phyloP scores from a whole-genome alignment of 2,797 vertebrate species.

The Girardinus metallicus region DNA sequence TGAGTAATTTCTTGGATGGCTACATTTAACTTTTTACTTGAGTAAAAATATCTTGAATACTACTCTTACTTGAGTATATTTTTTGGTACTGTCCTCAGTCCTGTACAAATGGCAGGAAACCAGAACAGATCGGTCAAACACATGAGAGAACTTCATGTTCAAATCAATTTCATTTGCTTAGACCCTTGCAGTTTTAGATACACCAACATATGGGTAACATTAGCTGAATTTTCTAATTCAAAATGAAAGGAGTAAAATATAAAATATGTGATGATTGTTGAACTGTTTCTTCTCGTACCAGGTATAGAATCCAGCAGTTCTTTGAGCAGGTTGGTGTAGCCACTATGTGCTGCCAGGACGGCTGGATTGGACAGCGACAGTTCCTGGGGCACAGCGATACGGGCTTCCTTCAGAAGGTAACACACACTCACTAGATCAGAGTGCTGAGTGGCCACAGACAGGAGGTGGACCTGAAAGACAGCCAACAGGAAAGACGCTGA shows the following conservation, averaged over 20 bases:
- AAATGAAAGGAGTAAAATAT: not conserved
- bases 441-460: slow-evolving; percentile 84
- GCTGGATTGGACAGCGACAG: slow-evolving; percentile 87
- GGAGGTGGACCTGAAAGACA: slow-evolving; percentile 80
- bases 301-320: slow-evolving; percentile 88
- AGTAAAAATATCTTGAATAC: too few species aligned
- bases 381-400: slow-evolving; percentile 80
- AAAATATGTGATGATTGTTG: not conserved
- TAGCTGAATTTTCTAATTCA: not conserved
- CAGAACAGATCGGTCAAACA: not conserved
- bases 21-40: too few species aligned
- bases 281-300: slow-evolving; percentile 70
- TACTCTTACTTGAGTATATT: too few species aligned
- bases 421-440: slow-evolving; percentile 85
- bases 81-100: too few species aligned
- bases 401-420: slow-evolving; percentile 87
- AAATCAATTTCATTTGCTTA: not conserved
- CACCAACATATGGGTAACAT: not conserved
- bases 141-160: not conserved
- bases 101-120: not conserved
- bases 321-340: slow-evolving; percentile 82
- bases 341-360: slow-evolving; percentile 87
- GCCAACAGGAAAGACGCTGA: not conserved
- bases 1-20: too few species aligned
- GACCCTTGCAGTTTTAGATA: not conserved